These are phyloP conservation scores for Arctia plantaginis DNA, from an alignment of 2,888 invertebrate genomes.

Conservation along the genomic window DNA sequence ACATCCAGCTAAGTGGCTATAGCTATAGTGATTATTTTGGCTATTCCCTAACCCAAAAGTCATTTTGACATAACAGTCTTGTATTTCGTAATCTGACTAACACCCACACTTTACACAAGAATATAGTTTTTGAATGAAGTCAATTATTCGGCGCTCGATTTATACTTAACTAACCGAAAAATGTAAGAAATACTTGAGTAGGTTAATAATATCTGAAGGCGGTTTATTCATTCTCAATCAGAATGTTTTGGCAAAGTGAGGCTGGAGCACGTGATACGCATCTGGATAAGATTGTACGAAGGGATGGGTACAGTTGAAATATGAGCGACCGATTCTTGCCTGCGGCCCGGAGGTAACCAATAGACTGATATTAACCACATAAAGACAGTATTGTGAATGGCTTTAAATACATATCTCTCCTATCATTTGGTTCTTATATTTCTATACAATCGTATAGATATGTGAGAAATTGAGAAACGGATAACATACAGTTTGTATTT, in stretches of 20 bases:
- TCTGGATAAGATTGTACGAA: slow-evolving; percentile 47
- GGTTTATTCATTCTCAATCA: slow-evolving; percentile 62
- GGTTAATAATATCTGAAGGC: slow-evolving; percentile 46
- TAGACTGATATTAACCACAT: slow-evolving; percentile 3
- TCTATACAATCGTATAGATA: neutral
- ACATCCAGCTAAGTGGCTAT: no score
- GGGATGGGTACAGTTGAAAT: slow-evolving; percentile 43
- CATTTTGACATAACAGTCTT: neutral
- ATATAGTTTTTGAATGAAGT: neutral
- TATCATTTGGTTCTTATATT: neutral
- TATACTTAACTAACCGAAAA: slow-evolving; percentile 42
- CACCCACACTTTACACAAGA: neutral
- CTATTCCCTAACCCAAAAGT: neutral
- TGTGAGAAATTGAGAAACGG: neutral
- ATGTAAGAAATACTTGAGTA: slow-evolving; percentile 25
- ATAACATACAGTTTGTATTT: neutral
- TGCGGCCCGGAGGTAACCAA: slow-evolving; percentile 20
- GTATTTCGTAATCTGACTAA: neutral
- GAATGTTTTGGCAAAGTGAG: slow-evolving; percentile 55
- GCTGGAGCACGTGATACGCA: slow-evolving; percentile 61
- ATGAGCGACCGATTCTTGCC: slow-evolving; percentile 37
- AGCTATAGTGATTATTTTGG: no score
- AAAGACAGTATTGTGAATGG: neutral
- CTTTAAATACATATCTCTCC: neutral
- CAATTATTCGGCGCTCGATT: neutral